Percentiles rank a stretch among this genome's conserved stretches.
phyloP scores from a whole-genome alignment of 2,113 vertebrate genomes.

The Mirza zaza region DNA sequence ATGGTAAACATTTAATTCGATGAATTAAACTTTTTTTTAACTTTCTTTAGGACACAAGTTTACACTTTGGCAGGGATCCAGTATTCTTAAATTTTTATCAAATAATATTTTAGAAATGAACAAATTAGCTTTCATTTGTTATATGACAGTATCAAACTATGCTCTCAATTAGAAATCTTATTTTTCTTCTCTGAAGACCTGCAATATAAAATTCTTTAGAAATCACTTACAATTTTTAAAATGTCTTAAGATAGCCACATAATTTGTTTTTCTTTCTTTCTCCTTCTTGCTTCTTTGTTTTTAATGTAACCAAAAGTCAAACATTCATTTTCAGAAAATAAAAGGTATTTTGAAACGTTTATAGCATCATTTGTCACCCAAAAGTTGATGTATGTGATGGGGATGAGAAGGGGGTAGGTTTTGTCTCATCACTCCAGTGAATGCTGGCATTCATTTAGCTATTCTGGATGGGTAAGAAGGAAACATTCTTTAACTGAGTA shows the following conservation, averaged over 20 bases:
- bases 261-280: neutral
- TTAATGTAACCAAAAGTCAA: neutral
- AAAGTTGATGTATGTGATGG: neutral
- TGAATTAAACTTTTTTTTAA: neutral
- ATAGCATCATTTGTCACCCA: neutral
- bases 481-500: neutral
- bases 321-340: neutral
- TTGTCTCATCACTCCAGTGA: neutral
- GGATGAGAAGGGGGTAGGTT: too few species aligned
- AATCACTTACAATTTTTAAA: neutral
- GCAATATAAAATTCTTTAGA: neutral
- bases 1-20: neutral
- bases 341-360: neutral
- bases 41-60: neutral
- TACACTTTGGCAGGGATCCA: neutral
- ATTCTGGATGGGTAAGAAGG: neutral
- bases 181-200: neutral
- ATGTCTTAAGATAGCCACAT: neutral
- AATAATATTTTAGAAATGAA: neutral
- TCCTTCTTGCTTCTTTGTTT: neutral
- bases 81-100: neutral
- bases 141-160: neutral
- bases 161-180: neutral
- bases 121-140: conserved; percentile 3
- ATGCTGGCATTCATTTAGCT: neutral